Evolutionary conservation across 2,888 invertebrate genomes (phyloP), one percentile per base, ranked within the genome.

Genomic region (Asteroscopus sphinx): DNA sequence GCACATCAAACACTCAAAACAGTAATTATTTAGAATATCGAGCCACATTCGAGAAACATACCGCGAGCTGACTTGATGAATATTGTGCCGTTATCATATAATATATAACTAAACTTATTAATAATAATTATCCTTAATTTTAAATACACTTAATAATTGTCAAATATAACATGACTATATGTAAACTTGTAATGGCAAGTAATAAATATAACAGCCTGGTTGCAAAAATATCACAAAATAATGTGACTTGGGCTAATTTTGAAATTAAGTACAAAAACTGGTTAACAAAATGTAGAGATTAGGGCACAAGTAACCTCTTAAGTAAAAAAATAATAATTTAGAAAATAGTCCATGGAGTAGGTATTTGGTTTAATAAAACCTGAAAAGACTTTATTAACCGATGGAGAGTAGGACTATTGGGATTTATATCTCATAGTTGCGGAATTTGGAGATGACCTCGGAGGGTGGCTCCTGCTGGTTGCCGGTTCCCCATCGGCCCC

Each of bases 381-480:
- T 3, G 55, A 21, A 44, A 30, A 44, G 62, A 60, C 58, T 60
- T 58, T 44, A 58, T 17, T 57, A 54, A 17, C 33, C 13, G n/a
- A 39, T 13, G 46, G 40, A 47, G 12, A 32, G 15, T 21, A 21
- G 52, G 59, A 48, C 44, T 58, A 48, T 60, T 57, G 57, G 63
- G 44, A 59, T 76, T 97, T 97, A 98, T 87, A 98, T 98, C 93
- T 98, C 98, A 93, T 98, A 98, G 93, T 98, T 98, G 89, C 98
- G 96, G 92, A 98, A 98, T 91, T 98, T 97, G 89, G 95, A 96
- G 92, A 97, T 97, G 79, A 97, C 96, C 85, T 97, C 97, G 73
- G 96, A 96, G 28, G 97, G 96, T 25, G 97, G 96, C 67, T 97
- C 96, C 47, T 96, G 95, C 47, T 96, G 95, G 79, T 96, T 96